These are phyloP conservation scores for Squalus acanthias DNA, from an alignment of 2,797 vertebrate genomes.

Conservation along the genomic window DNA sequence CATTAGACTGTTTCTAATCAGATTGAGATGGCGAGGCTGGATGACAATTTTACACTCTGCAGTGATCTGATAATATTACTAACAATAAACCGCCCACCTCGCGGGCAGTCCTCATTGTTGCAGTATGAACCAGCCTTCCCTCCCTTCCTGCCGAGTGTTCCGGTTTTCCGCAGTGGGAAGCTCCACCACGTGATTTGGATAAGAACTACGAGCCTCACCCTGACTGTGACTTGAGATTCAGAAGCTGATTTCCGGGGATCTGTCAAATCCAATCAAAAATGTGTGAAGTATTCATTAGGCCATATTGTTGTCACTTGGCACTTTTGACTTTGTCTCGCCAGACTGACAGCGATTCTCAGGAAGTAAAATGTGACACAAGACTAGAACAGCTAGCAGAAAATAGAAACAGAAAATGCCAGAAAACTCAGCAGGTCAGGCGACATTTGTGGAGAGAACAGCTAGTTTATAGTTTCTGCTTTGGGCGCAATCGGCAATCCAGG, in stretches of 20 bases:
- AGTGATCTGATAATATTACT: not conserved
- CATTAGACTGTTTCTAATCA: no score
- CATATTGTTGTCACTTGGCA: not conserved
- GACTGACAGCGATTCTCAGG: not conserved
- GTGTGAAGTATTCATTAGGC: not conserved
- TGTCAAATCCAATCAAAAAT: not conserved
- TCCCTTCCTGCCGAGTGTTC: not conserved
- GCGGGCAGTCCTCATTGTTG: not conserved
- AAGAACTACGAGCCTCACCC: not conserved
- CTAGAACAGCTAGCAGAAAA: not conserved
- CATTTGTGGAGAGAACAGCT: not conserved
- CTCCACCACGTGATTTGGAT: not conserved
- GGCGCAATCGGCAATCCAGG: not conserved
- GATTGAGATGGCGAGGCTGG: not conserved
- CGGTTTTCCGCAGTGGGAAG: not conserved
- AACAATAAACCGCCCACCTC: not conserved
- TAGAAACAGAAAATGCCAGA: not conserved
- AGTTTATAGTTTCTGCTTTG: not conserved
- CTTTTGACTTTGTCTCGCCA: not conserved
- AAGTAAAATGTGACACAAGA: not conserved
- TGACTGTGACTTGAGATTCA: not conserved
- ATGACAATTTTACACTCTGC: not conserved
- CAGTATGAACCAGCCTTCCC: not conserved
- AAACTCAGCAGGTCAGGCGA: not conserved
- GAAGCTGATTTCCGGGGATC: not conserved